Base-by-base conservation (phyloP, 2,113 vertebrate genomes). In the Gracilinanus agilis region DNA sequence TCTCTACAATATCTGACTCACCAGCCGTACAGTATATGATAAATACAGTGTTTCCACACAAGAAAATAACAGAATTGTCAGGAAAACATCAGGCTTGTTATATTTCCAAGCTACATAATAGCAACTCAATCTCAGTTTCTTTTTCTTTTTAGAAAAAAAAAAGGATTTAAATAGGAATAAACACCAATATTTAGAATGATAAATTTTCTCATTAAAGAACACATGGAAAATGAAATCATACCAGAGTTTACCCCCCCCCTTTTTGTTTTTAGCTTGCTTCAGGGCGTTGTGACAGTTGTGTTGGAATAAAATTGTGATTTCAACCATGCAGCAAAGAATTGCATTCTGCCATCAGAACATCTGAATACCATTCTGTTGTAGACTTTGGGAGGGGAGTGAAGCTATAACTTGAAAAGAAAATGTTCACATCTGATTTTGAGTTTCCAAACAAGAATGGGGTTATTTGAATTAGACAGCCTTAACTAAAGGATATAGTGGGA, bases 121-220 rank as follows among this genome's bases (percentile, higher is more conserved):
- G 96, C 97, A 97, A 94, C 95, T 54, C 54, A 95, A 95, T 97
- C 95, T 97, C 97, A 96, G 95, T 94, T 97, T 97, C 96, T 95
- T 96, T 96, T 96, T 97, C 96, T 96, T 96, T 96, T 94, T 96
- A 34, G 95, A 97, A 96, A 92, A 92, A n/a, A 75, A 95, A 96
- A 96, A 95, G 89, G 93, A 93, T 96, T 96, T 97, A 95, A 95
- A 90, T 93, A 91, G 54, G 90, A 95, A 92, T 97, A 97, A 98
- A 98, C 94, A 97, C 97, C 95, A 97, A 96, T 97, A 97, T 97
- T 97, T 96, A 96, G 97, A 96, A 97, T 96, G 96, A 96, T 96
- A 96, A 96, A 56, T 95, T 98, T 97, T 97, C 67, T 97, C 96
- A 97, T 96, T 97, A 97, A 97, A 96, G 95, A 97, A 93, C 96